phyloP scores from a whole-genome alignment of 2,113 vertebrate species.

The Gambusia holbrooki region DNA sequence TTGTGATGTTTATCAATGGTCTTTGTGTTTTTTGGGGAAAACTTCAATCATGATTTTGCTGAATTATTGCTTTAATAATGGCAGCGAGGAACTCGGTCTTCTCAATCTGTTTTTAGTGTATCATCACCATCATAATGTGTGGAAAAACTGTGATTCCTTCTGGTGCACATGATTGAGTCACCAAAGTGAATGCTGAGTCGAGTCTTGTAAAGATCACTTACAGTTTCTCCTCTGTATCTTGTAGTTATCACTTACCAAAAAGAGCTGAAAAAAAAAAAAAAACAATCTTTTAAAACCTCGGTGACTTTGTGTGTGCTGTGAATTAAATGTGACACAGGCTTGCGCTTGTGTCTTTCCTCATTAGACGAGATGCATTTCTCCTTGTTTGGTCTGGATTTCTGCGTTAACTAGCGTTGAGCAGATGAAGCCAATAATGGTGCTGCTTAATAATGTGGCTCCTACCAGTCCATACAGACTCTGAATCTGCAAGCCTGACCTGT shows the following conservation, averaged over 20 bases:
- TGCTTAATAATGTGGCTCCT: conserved; percentile 44
- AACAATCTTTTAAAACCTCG: neutral
- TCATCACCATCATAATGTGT: neutral
- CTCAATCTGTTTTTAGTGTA: too few species aligned
- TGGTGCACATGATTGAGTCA: neutral
- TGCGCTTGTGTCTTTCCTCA: neutral
- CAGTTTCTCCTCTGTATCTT: neutral
- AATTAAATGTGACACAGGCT: neutral
- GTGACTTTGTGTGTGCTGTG: neutral
- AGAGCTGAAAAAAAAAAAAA: neutral
- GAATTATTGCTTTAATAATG: too few species aligned
- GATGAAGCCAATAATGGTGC: conserved; percentile 49
- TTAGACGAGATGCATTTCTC: neutral
- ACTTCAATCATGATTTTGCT: too few species aligned
- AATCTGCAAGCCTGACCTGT: conserved; percentile 51
- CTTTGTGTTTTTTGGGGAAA: too few species aligned
- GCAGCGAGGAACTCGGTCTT: too few species aligned
- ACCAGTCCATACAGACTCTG: conserved; percentile 53
- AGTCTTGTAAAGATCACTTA: neutral
- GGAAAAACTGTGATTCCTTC: conserved; percentile 3
- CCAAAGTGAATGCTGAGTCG: neutral
- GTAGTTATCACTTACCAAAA: neutral
- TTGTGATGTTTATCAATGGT: too few species aligned
- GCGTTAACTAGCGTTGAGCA: conserved; percentile 19
- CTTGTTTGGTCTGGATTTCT: conserved; percentile 40